Conservation (phyloP, 2,888 invertebrate species). For the Pseudococcus longispinus region DNA sequence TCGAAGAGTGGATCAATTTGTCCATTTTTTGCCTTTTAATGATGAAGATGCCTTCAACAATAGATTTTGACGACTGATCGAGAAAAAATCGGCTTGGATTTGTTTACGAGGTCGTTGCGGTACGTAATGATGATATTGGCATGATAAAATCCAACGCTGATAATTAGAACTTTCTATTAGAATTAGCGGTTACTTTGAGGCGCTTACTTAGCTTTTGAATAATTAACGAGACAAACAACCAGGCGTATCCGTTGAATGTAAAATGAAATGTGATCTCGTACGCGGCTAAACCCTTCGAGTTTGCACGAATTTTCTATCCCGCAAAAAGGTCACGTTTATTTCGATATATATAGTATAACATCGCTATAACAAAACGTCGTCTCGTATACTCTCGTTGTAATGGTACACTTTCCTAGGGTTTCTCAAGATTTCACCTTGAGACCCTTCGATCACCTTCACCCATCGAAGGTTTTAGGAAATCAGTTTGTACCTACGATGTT, state of each 20-base stretch:
- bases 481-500: too few species aligned
- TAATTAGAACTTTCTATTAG: conserved; percentile 41
- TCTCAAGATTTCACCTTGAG: conserved; percentile 18
- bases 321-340: conserved; percentile 53
- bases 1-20: too few species aligned
- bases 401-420: neutral
- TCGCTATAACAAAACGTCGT: conserved; percentile 9
- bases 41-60: too few species aligned
- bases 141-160: conserved; percentile 29
- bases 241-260: conserved; percentile 48
- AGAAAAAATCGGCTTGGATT: neutral
- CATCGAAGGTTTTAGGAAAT: neutral
- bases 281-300: neutral
- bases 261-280: conserved; percentile 50
- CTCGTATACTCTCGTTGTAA: neutral
- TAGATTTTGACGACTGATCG: neutral
- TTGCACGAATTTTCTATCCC: conserved; percentile 23
- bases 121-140: neutral
- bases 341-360: conserved; percentile 3
- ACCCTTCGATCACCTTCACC: too few species aligned
- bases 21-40: too few species aligned
- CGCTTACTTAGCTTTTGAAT: conserved; percentile 50
- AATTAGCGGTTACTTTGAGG: conserved; percentile 50
- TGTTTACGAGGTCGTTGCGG: neutral
- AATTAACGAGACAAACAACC: conserved; percentile 51